Conservation (phyloP, 1,140 invertebrate species). For the Drosophila pachea region DNA sequence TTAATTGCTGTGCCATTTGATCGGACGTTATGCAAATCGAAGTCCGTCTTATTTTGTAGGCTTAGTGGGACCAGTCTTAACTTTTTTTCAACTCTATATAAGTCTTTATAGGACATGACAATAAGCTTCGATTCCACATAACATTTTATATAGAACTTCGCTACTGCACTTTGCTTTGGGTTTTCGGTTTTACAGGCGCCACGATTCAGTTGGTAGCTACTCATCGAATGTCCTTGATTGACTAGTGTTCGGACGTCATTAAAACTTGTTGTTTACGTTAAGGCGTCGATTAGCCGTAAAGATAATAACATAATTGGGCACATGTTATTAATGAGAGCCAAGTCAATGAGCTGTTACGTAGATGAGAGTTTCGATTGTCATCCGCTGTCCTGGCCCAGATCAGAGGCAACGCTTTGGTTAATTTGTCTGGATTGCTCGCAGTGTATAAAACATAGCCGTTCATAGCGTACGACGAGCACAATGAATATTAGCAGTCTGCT, state of each 20-base stretch:
- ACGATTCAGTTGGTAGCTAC: too few species aligned
- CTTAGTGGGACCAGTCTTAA: not conserved
- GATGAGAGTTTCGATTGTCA: not conserved
- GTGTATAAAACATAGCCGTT: not conserved
- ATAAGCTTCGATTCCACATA: too few species aligned
- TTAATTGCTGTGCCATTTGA: conserved; percentile 6
- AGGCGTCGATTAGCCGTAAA: too few species aligned
- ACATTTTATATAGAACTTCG: too few species aligned
- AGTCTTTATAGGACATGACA: too few species aligned
- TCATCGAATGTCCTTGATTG: not conserved
- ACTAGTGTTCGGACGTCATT: not conserved
- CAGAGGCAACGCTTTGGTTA: not conserved
- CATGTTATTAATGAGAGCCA: not conserved
- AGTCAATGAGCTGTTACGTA: conserved; percentile 1
- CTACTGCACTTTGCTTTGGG: too few species aligned
- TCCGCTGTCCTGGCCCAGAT: not conserved
- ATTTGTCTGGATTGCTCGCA: not conserved
- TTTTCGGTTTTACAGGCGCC: too few species aligned
- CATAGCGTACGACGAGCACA: not conserved
- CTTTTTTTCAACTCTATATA: too few species aligned
- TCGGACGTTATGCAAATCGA: not conserved
- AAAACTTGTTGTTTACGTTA: conserved; percentile 10
- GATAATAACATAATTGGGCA: not conserved
- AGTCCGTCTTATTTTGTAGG: not conserved
- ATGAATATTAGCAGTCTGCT: conserved; percentile 59